Conservation (phyloP, 1,140 invertebrate genomes). For the Atopsyche davidsoni region DNA sequence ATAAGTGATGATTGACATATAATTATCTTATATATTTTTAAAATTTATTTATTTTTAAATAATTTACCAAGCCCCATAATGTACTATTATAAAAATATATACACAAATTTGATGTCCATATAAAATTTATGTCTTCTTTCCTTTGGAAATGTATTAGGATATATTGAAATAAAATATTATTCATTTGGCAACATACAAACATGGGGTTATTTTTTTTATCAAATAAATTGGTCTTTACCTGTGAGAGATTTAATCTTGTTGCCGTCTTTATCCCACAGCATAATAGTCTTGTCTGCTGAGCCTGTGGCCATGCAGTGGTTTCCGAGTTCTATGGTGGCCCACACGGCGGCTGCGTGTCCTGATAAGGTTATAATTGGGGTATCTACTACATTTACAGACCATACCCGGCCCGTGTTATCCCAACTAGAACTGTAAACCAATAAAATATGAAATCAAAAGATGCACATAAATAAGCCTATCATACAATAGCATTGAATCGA, state of each 20-base stretch:
- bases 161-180: too few relatives aligned
- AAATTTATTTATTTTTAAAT: too few relatives aligned
- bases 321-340: conserved; percentile 67
- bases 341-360: conserved; percentile 84
- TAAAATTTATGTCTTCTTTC: too few relatives aligned
- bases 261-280: conserved; percentile 67
- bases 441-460: too few relatives aligned
- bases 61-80: too few relatives aligned
- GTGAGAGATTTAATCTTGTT: conserved; percentile 45
- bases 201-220: too few relatives aligned
- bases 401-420: conserved; percentile 81
- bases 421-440: conserved; percentile 84
- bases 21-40: too few relatives aligned
- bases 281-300: conserved; percentile 87
- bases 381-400: conserved; percentile 55
- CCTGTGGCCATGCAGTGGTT: conserved; percentile 69
- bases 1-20: too few relatives aligned
- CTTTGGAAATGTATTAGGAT: too few relatives aligned
- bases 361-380: conserved; percentile 52
- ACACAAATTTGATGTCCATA: too few relatives aligned
- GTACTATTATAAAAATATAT: too few relatives aligned
- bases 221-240: conserved; percentile 36
- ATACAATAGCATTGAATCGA: not conserved
- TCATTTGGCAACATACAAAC: too few relatives aligned
- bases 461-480: not conserved